Conservation (phyloP, 1,140 invertebrate genomes). For the Anoplophora glabripennis region DNA sequence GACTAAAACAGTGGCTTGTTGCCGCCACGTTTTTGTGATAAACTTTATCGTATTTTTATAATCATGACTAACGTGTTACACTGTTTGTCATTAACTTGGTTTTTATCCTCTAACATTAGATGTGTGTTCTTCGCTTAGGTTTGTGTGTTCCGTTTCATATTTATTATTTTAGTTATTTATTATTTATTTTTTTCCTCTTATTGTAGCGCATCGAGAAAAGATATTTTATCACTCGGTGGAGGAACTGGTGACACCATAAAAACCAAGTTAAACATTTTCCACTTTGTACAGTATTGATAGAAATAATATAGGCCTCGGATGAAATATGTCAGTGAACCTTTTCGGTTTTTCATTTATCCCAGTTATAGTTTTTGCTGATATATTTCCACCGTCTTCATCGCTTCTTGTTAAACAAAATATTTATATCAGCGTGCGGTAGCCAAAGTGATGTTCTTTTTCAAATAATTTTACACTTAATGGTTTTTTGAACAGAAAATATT, state of each 20-base stretch:
- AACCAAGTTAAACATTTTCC: constrained; percentile 21
- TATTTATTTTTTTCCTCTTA: constrained; percentile 1
- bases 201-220: constrained; percentile 18
- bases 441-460: constrained; percentile 7
- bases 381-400: constrained; percentile 2
- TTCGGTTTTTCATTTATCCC: not conserved
- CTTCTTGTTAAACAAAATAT: constrained; percentile 2
- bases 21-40: constrained; percentile 6
- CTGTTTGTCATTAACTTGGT: constrained; percentile 19
- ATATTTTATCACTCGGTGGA: constrained; percentile 16
- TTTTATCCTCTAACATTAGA: constrained; percentile 16
- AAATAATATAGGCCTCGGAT: not conserved
- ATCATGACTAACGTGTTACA: not conserved
- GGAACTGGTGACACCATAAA: constrained; percentile 21
- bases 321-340: constrained; percentile 2
- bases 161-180: not conserved
- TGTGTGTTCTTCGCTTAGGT: not conserved
- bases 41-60: constrained; percentile 8
- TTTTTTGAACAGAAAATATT: too few relatives aligned
- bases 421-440: not conserved
- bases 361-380: constrained; percentile 3
- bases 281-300: constrained; percentile 11
- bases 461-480: not conserved
- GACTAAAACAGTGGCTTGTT: too few relatives aligned
- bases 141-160: constrained; percentile 11